A percentile compares a stretch with the other conserved stretches of the same genome.
These are phyloP conservation scores for Chaetops frenatus DNA, from an alignment of 2,113 vertebrate species.

Conservation along the genomic window DNA sequence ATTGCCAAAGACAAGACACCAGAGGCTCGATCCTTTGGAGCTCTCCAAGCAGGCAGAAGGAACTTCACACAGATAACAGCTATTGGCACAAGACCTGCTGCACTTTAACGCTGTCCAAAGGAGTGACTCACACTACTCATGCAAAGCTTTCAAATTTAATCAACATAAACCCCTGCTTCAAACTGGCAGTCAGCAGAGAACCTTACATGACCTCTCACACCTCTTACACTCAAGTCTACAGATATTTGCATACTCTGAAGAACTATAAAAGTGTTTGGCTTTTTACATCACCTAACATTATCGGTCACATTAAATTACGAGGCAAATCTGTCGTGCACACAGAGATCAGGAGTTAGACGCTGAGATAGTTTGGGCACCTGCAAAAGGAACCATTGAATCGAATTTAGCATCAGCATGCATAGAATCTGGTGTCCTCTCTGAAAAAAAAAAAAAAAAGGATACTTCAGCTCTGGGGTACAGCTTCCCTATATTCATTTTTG, in stretches of 20 bases:
- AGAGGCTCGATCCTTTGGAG: not conserved
- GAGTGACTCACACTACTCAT: not conserved
- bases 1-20: not conserved
- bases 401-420: not conserved
- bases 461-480: not conserved
- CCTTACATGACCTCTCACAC: not conserved
- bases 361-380: not conserved
- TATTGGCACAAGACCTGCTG: not conserved
- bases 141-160: not conserved
- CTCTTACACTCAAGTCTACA: not conserved
- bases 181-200: not conserved
- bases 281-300: not conserved
- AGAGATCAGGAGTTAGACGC: not conserved
- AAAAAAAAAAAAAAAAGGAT: not conserved
- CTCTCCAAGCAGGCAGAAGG: not conserved
- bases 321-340: fast-evolving
- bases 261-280: not conserved
- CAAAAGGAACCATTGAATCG: not conserved
- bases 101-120: not conserved
- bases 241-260: not conserved
- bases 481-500: not conserved
- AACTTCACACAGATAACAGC: not conserved
- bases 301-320: fast-evolving
- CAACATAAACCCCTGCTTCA: not conserved
- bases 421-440: not conserved